Evolutionary conservation across 1,140 invertebrate genomes (phyloP), one percentile per base, ranked within the genome.

Genomic region (Epicauta chinensis): DNA sequence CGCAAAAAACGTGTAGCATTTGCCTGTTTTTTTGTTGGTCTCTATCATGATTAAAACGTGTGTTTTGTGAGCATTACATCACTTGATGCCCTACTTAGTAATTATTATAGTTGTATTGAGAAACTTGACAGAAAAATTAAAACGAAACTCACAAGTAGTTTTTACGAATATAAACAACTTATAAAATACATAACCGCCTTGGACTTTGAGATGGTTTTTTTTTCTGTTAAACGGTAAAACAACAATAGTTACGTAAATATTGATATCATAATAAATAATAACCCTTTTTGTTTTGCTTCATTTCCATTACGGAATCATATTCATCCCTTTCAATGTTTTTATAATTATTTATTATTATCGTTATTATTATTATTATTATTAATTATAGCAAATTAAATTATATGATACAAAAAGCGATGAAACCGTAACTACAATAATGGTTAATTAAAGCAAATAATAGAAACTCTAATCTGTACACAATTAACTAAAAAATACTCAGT

Each of bases 321-420:
- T 42, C 48, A 51, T 41, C 39, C 48, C 48, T 10, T 42, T 12
- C 37, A 29, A n/a, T 29, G 23, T 30, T 23, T 40, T 30, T 14
- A 40, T 30, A 50, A 40, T 10, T 13, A n/a, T n/a, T 23, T 23
- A 23, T 23, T 5, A 23, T 23, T 23, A 23, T 23, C 7, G 23
- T 23, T 23, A 23, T 23, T 23, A 23, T 23, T 23, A 23, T 23
- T 23, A 23, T 23, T 23, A 23, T 5, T 23, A 7, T 31, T 34
- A 42, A 35, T 40, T 32, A 52, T 53, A 39, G 51, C 51, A 53
- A 45, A 53, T 53, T 45, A 53, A 53, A 46, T 53, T 53, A 53
- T 53, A 53, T 53, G 44, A 44, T 53, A 53, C 51, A 53, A 52
- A 31, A 46, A 53, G 51, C 51, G 37, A 36, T 23, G n/a, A 23